Evolutionary conservation across 2,888 invertebrate species (phyloP).

Genomic region (Synanthedon myopaeformis): DNA sequence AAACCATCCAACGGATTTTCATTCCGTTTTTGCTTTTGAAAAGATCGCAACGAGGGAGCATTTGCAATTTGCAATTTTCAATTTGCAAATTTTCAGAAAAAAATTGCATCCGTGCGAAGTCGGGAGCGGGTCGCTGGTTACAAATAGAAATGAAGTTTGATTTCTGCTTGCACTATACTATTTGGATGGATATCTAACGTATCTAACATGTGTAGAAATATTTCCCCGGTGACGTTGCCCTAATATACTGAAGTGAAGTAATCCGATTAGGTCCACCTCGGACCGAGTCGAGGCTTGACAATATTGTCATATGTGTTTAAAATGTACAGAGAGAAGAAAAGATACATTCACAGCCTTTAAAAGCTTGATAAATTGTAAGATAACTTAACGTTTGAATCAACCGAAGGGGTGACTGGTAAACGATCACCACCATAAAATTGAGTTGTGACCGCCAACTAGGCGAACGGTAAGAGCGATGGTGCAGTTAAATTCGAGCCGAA

Average conservation of each 20-base stretch:
- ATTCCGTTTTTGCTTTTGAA: too few relatives aligned
- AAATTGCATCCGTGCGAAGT: too few relatives aligned
- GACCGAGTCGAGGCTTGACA: constrained; percentile 13
- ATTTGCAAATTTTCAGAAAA: too few relatives aligned
- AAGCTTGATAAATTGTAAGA: background rate
- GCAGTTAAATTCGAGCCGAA: constrained; percentile 18
- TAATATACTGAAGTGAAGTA: constrained; percentile 43
- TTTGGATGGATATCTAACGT: too few relatives aligned
- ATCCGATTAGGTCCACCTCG: constrained; percentile 42
- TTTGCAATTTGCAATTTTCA: too few relatives aligned
- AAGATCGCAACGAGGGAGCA: too few relatives aligned
- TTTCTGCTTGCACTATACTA: too few relatives aligned
- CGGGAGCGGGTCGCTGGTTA: too few relatives aligned
- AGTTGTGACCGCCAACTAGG: constrained; percentile 29
- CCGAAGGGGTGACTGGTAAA: constrained; percentile 19
- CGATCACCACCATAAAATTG: constrained; percentile 40
- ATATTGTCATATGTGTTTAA: constrained; percentile 4
- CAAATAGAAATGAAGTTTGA: too few relatives aligned
- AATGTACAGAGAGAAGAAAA: too few relatives aligned
- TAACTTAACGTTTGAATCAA: background rate
- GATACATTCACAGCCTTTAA: too few relatives aligned
- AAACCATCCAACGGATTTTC: too few relatives aligned
- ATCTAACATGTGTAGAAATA: constrained; percentile 33
- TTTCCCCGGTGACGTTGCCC: constrained; percentile 47
- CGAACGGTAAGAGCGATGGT: constrained; percentile 26